Evolutionary conservation across 2,113 vertebrate species (phyloP).

Genomic region (Rhabdornis inornatus): DNA sequence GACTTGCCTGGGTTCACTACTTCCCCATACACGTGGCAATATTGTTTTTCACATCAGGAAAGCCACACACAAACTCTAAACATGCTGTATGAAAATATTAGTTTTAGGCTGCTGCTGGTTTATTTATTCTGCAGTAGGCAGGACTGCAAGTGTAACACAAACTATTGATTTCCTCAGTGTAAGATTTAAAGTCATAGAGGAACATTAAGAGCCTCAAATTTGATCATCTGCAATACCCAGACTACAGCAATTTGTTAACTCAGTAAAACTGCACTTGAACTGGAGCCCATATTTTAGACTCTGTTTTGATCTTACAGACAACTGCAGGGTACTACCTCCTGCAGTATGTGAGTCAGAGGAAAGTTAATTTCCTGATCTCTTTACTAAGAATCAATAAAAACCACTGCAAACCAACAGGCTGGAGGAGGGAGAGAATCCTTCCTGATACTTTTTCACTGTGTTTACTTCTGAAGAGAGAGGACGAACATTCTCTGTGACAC

Average conservation of each 20-base stretch:
- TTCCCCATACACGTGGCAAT: fast-evolving
- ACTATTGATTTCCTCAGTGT: neutral
- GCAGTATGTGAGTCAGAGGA: neutral
- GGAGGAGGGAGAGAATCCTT: neutral
- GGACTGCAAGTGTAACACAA: neutral
- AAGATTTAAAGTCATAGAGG: neutral
- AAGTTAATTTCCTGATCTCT: neutral
- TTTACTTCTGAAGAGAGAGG: neutral
- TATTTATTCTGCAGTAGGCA: neutral
- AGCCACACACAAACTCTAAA: neutral
- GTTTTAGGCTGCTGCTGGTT: neutral
- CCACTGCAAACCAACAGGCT: neutral
- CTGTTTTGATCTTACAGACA: neutral
- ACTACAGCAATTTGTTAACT: neutral
- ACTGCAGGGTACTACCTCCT: neutral
- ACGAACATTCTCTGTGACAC: neutral
- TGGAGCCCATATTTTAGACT: neutral
- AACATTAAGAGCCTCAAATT: neutral
- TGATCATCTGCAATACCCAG: neutral
- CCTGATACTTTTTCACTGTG: neutral
- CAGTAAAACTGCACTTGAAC: neutral
- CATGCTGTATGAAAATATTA: neutral
- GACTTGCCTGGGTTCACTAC: neutral
- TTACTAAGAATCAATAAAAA: neutral
- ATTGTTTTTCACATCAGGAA: neutral